Base-by-base conservation (phyloP, 2,113 vertebrate genomes). In the Myocastor coypus region DNA sequence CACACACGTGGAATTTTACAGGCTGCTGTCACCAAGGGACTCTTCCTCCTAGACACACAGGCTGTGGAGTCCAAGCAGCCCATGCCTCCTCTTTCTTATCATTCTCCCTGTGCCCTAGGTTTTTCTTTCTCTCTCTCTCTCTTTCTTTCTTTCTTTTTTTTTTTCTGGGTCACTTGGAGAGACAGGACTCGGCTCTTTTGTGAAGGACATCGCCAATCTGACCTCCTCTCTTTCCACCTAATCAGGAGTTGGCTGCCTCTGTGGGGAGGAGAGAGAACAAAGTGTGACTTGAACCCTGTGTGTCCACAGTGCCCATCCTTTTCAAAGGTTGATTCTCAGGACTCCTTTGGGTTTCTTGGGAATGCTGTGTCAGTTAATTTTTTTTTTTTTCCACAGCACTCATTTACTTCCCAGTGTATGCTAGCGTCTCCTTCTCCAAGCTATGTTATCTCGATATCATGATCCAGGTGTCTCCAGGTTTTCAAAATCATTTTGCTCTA, bases 21-120 rank as follows among this genome's bases (percentile, higher is more conserved):
- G 0, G n/a, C 57, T 4, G 55, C 87, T 30, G 34, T n/a, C 10
- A n/a, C 22, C 30, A 0, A 0, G 2, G 40, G 17, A 0, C 16
- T 13, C 59, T 11, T 64, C 50, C 61, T 50, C 42, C 3, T 4
- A 3, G 40, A 52, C 63, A 5, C 9, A 0, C 26, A 3, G 52
- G n/a, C 86, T 12, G 8, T 61, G 7, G 0, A 2, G 2, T 1
- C 52, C 42, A 0, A 7, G 7, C 6, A 17, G 30, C 37, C 57
- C 28, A 7, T 87, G 34, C 97, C 83, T 40, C 83, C 40, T 4
- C 1, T 2, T 32, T 32, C 63, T 59, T 13, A 24, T 16, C 16
- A 55, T 84, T 32, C 71, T n/a, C 30, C 46, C 64, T 0, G 42
- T 2, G 1, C 26, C 30, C 78, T 46, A 3, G 40, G 83, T 71